Evolutionary conservation across 2,797 vertebrate species (phyloP).

Genomic region (Enteromius trimaculatus): DNA sequence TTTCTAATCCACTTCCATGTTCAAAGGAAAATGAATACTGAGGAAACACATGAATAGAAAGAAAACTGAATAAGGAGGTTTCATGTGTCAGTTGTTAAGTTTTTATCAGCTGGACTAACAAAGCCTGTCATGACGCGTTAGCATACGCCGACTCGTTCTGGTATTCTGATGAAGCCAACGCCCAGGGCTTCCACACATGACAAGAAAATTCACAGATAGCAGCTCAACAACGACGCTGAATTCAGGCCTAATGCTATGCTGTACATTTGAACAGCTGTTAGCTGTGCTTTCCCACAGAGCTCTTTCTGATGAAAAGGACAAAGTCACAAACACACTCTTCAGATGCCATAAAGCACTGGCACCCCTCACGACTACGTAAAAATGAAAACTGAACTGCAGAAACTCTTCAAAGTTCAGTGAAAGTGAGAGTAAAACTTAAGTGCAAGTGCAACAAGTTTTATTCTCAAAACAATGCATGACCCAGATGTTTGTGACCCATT

Average conservation of each 20-base stretch:
- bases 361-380: neutral
- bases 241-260: neutral
- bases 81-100: slow-evolving; percentile 28
- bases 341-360: neutral
- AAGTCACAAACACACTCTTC: neutral
- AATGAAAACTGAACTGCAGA: neutral
- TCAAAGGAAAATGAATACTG: neutral
- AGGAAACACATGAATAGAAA: neutral
- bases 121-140: slow-evolving; percentile 72
- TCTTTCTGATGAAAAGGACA: neutral
- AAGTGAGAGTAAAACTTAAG: neutral
- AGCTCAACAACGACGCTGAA: neutral
- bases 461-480: slow-evolving; percentile 7
- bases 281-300: neutral
- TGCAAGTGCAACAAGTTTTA: neutral
- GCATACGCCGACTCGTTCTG: slow-evolving; percentile 55
- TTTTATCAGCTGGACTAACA: slow-evolving; percentile 56
- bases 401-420: slow-evolving; percentile 5
- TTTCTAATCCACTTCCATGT: neutral
- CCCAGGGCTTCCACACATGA: slow-evolving; percentile 67
- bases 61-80: neutral
- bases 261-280: neutral
- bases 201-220: neutral
- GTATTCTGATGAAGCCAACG: slow-evolving; percentile 70
- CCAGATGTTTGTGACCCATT: slow-evolving; percentile 8